These are phyloP conservation scores for Tenthredo livida DNA, from an alignment of 2,888 invertebrate species.

Conservation along the genomic window DNA sequence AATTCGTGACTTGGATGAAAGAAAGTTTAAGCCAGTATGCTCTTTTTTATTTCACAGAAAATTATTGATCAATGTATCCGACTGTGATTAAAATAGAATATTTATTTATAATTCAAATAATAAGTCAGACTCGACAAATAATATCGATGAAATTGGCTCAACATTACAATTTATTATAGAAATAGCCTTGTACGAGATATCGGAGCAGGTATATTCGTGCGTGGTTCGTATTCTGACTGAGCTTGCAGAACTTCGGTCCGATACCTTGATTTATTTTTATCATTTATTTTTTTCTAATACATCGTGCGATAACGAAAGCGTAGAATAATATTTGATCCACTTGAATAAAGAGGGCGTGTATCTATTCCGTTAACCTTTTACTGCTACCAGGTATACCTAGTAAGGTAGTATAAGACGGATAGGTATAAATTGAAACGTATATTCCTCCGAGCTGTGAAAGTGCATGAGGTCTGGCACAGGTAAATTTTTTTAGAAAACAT, in stretches of 20 bases:
- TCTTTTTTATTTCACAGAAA: no score
- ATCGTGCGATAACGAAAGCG: neutral
- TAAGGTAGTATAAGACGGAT: neutral
- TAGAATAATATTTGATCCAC: constrained; percentile 8
- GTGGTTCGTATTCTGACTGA: neutral
- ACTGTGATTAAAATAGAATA: no score
- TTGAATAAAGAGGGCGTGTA: constrained; percentile 37
- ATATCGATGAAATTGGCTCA: neutral
- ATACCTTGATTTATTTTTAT: neutral
- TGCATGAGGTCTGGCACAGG: constrained; percentile 1
- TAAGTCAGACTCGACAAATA: neutral
- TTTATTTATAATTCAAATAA: neutral
- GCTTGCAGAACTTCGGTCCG: neutral
- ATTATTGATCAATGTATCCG: no score
- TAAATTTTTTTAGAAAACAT: neutral
- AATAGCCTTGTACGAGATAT: neutral
- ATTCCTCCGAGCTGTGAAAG: constrained; percentile 41
- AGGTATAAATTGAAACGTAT: constrained; percentile 36
- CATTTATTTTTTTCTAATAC: neutral
- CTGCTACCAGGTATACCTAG: neutral
- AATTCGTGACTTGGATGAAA: neutral
- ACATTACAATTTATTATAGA: neutral
- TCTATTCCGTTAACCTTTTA: constrained; percentile 19
- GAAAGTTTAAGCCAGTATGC: neutral
- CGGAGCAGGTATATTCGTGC: neutral